These are phyloP conservation scores for Sogatella furcifera DNA, from an alignment of 1,140 invertebrate genomes.

Conservation along the genomic window DNA sequence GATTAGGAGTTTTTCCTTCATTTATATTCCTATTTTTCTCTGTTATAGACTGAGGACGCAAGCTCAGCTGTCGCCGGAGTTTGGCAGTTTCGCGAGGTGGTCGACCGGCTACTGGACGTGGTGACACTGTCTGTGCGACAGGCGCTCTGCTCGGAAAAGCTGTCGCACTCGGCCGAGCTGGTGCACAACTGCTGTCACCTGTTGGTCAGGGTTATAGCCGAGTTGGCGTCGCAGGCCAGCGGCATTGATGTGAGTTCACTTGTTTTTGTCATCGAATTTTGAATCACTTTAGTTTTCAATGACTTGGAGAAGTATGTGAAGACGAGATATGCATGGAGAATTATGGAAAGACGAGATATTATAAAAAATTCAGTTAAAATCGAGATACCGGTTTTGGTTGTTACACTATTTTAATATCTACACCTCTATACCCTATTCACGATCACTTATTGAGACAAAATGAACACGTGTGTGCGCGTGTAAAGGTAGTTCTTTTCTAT, in stretches of 20 bases:
- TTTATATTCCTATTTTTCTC: slow-evolving; percentile 8
- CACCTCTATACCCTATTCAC: too few species aligned
- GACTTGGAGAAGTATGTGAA: too few species aligned
- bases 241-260: slow-evolving; percentile 42
- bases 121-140: slow-evolving; percentile 66
- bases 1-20: too few species aligned
- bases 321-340: too few species aligned
- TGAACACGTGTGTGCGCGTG: too few species aligned
- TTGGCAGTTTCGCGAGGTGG: slow-evolving; percentile 75
- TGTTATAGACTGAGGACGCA: slow-evolving; percentile 38
- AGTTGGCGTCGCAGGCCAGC: slow-evolving; percentile 71
- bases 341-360: too few species aligned
- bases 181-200: slow-evolving; percentile 79
- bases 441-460: too few species aligned
- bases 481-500: too few species aligned
- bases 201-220: slow-evolving; percentile 72
- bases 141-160: slow-evolving; percentile 45
- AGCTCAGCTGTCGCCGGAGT: slow-evolving; percentile 18
- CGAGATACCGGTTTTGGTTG: too few species aligned
- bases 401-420: too few species aligned
- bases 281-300: slow-evolving; percentile 1
- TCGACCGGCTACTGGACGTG: slow-evolving; percentile 71
- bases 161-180: slow-evolving; percentile 45
- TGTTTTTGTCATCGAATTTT: slow-evolving; percentile 13
- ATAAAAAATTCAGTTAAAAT: too few species aligned